Conservation (phyloP, 2,888 invertebrate genomes). For the Schrankia costaestrigalis region DNA sequence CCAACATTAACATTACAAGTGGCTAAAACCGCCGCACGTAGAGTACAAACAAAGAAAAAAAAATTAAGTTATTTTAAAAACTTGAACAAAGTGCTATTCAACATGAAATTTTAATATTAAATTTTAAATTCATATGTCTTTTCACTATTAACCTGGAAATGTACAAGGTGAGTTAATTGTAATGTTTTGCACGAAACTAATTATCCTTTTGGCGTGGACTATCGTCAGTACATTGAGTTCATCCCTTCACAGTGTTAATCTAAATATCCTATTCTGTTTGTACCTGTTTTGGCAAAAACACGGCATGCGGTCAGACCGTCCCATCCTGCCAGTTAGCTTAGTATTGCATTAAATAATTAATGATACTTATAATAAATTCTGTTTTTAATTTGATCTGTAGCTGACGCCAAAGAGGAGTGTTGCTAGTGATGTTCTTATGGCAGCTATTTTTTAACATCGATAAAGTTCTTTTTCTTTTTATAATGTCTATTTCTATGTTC, state of each 20-base stretch:
- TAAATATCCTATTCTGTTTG: slow-evolving; percentile 74
- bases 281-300: slow-evolving; percentile 62
- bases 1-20: too few relatives aligned
- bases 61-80: too few relatives aligned
- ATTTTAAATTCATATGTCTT: slow-evolving; percentile 1
- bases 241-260: slow-evolving; percentile 58
- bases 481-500: too few relatives aligned
- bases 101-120: slow-evolving; percentile 1
- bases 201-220: slow-evolving; percentile 46
- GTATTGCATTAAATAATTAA: slow-evolving; percentile 73
- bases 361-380: slow-evolving; percentile 73
- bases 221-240: slow-evolving; percentile 33
- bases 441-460: slow-evolving; percentile 16
- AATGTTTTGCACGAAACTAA: slow-evolving; percentile 50
- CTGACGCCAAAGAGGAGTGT: slow-evolving; percentile 43
- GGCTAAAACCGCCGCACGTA: too few relatives aligned
- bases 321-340: slow-evolving; percentile 32
- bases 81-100: too few relatives aligned
- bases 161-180: slow-evolving; percentile 20
- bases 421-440: slow-evolving; percentile 13
- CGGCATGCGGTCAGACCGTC: slow-evolving; percentile 54
- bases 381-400: slow-evolving; percentile 72
- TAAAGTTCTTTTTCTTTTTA: too few relatives aligned
- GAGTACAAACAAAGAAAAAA: too few relatives aligned
- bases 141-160: slow-evolving; percentile 3